Base-by-base conservation (phyloP, 2,113 vertebrate species). In the Dipodomys stephensi region DNA sequence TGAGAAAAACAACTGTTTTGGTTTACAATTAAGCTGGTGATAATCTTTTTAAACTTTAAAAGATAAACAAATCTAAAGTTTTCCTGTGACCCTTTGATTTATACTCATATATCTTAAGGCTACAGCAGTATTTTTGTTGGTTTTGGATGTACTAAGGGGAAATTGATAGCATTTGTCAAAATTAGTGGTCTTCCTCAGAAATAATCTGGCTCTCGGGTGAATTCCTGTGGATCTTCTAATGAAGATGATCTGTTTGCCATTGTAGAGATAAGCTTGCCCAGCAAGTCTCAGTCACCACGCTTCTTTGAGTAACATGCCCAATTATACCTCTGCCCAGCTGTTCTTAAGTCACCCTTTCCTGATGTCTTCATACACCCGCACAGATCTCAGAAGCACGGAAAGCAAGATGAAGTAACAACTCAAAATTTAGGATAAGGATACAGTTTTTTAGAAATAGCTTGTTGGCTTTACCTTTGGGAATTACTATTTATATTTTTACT, bases 101-200 rank as follows among this genome's bases (percentile, higher is more conserved):
- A 18, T 80, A 68, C 68, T 94, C 18, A 84, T 89, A 93, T 95
- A 93, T 95, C 69, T 94, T 90, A 93, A 87, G 64, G 35, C 85
- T 85, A 79, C 73, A 8, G 67, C 46, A 80, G 2, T 71, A 28
- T 69, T 88, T 94, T 93, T 93, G 13, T 94, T 86, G 44, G 23
- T 25, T 69, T 97, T 87, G 39, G 62, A 13, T 84, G 1, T 88
- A 73, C 71, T 15, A 27, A 3, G 67, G 49, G 83, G 74, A 88
- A 35, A 46, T 46, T 76, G 53, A 27, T 89, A 32, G 6, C 44
- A 80, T 80, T 92, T 90, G n/a, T 77, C 32, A 84, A 0, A 87
- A 44, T 35, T 74, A 30, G 30, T 90, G 20, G 35, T 80, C 6
- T 84, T 86, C 35, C 69, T 95, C 67, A 64, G 35, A 46, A 78